Evolutionary conservation across 2,888 invertebrate species (phyloP), one percentile per base, ranked within the genome.

Genomic region (Scelioninae gen. 2): DNA sequence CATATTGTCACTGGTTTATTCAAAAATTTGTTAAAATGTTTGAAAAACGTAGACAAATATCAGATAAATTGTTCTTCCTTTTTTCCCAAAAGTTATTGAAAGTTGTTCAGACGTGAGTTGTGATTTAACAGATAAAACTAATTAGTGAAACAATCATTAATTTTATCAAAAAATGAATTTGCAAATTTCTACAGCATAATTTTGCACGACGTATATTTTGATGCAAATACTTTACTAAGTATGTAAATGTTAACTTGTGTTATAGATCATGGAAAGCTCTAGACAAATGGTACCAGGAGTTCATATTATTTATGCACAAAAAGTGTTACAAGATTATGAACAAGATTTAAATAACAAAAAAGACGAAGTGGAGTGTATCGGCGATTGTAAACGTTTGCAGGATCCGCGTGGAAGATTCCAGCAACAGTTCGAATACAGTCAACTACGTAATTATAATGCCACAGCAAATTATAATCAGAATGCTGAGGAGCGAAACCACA

Each of bases 231-330:
- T n/a, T n/a, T 18, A 19, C 11, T 13, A 15, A 35, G 19, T 35
- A 53, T 3, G 5, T 53, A 33, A 50, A 31, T 37, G 7, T 31
- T 31, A 5, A 64, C n/a, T n/a, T n/a, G 25, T 41, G 11, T 43
- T 52, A 4, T 11, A 73, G 64, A 43, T 73, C 13, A 58, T 45
- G 71, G 67, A 68, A 41, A 71, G 28, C 15, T 37, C 15, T 3
- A 33, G 64, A 9, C 19, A 60, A 11, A n/a, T 39, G 0, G 75
- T 78, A 0, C 25, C 74, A 4, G 77, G 77, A 45, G 74, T 79
- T 31, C 77, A 79, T 2, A 15, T 79, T 11, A 67, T 79, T 31
- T 80, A 81, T 22, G 70, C 77, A 0, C 77, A 76, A 46, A 76
- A 73, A 37, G 28, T 72, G 1, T 18, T 74, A 7, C 25, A 63